A percentile compares a stretch with the other conserved stretches of the same genome.
These are phyloP conservation scores for Orthosia cruda DNA, from an alignment of 2,888 invertebrate species.

Conservation along the genomic window DNA sequence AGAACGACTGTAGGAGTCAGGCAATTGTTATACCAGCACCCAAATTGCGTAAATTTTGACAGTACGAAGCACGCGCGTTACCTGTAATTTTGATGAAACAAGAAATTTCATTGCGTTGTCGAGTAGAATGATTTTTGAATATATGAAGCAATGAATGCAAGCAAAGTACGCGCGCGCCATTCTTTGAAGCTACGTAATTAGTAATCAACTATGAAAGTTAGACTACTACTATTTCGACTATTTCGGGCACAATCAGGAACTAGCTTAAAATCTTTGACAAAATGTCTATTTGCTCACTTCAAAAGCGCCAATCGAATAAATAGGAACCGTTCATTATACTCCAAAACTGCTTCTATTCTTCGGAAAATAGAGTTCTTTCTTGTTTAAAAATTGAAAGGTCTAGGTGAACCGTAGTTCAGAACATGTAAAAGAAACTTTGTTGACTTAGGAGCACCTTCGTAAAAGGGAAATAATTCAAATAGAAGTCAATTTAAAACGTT, in stretches of 20 bases:
- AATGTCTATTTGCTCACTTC: conserved; percentile 42
- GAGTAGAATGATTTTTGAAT: no score
- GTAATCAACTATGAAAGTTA: conserved; percentile 1
- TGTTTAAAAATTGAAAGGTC: conserved; percentile 1
- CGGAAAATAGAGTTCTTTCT: conserved; percentile 17
- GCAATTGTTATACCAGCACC: conserved; percentile 3
- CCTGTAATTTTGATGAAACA: no score
- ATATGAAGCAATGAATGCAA: no score
- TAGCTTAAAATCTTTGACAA: conserved; percentile 39
- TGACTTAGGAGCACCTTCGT: conserved; percentile 64
- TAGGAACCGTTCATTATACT: background rate
- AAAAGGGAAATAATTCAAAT: conserved; percentile 58
- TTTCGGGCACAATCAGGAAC: conserved; percentile 29
- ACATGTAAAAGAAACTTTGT: conserved; percentile 51
- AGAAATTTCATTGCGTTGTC: no score
- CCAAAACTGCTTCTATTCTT: background rate
- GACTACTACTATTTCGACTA: background rate
- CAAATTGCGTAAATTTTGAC: no score
- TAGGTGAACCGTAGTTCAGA: conserved; percentile 27
- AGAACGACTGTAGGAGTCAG: background rate
- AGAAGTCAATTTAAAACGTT: conserved; percentile 56
- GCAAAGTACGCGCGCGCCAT: no score
- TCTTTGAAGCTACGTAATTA: no score
- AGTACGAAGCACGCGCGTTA: no score
- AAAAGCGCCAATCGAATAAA: conserved; percentile 37